These are phyloP conservation scores for Cydia pomonella DNA, from an alignment of 1,140 invertebrate species.

Conservation along the genomic window DNA sequence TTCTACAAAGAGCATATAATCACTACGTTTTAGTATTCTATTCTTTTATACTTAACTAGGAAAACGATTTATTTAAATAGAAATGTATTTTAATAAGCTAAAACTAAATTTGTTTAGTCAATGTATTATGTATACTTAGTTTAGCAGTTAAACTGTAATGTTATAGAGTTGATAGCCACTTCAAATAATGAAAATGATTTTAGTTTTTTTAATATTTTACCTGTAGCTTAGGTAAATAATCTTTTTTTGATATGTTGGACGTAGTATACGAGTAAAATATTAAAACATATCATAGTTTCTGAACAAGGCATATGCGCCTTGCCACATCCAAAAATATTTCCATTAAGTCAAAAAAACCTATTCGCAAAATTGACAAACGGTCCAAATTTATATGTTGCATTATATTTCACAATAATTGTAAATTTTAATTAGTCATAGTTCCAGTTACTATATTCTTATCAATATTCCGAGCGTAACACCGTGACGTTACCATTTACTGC, in stretches of 20 bases:
- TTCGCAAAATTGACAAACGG: constrained; percentile 31
- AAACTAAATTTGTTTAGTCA: no score
- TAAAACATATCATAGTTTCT: not conserved
- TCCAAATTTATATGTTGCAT: constrained; percentile 27
- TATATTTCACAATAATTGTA: constrained; percentile 26
- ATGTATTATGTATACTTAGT: no score
- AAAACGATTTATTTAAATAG: no score
- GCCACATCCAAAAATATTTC: constrained; percentile 2
- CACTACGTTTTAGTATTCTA: no score
- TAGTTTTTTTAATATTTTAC: not conserved
- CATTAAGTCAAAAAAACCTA: not conserved
- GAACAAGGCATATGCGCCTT: not conserved
- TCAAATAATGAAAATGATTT: not conserved
- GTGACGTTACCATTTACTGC: constrained; percentile 11
- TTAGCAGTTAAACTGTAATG: no score
- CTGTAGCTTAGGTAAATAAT: no score
- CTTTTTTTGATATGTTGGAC: no score
- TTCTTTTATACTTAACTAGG: not conserved
- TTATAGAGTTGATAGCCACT: not conserved
- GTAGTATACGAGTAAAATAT: not conserved
- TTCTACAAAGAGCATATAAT: no score
- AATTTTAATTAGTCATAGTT: constrained; percentile 15
- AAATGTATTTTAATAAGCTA: no score
- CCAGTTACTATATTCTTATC: constrained; percentile 3
- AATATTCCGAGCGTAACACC: not conserved